Evolutionary conservation across 1,140 invertebrate genomes (phyloP), one percentile per base, ranked within the genome.

Genomic region (Paraescarpia echinospica): DNA sequence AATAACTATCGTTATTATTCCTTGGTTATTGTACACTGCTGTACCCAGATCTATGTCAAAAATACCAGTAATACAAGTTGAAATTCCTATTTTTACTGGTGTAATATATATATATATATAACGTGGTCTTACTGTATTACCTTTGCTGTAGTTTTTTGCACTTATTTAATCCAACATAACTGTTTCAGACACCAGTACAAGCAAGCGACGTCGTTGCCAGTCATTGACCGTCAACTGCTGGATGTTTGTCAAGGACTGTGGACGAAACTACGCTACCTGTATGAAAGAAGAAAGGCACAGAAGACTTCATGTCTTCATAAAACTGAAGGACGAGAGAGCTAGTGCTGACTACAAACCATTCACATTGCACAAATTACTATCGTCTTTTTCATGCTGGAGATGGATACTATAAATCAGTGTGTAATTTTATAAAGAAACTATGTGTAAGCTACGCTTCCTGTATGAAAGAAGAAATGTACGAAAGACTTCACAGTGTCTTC

Each of bases 161-260:
- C 88, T 1, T 31, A 5, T 77, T 92, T 6, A 35, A 27, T n/a
- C 33, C 1, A 48, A 14, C 22, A 22, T 33, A 34, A 12, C 31
- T 92, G 35, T 88, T 91, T 94, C 41, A 93, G 93, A 48, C 27
- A 35, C 27, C 91, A 92, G 34, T 93, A 93, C 91, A 35, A 89
- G 27, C 33, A 33, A 33, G 93, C 93, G 31, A 77, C 88, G 88
- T 27, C 48, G 27, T 35, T 93, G 33, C 91, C 88, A 33, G 89
- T 92, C 0, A 34, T n/a, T n/a, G 93, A 93, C 89, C 33, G 27
- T 6, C 33, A 33, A 27, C 91, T 93, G 27, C n/a, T 92, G 22
- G 91, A 34, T 33, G 89, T 93, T 91, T 93, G 93, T 89, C 27
- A 93, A 35, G 93, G 93, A 6, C 88, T 93, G 12, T 93, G 93